phyloP scores from a whole-genome alignment of 2,888 invertebrate species.

The Venusia cambrica region DNA sequence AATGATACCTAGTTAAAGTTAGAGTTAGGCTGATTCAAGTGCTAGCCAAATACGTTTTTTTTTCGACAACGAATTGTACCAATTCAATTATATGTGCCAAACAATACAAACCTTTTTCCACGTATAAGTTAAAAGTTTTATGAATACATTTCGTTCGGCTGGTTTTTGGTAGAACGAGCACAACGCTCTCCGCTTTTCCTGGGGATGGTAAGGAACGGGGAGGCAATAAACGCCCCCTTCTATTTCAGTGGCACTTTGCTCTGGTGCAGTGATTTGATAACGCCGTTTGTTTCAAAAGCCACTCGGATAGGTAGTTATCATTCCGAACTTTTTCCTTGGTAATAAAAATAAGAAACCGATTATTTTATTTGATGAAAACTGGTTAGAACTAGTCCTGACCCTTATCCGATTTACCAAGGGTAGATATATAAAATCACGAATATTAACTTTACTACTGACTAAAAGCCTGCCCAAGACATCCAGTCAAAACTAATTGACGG shows the following conservation, averaged over 20 bases:
- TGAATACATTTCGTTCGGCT: too few species aligned
- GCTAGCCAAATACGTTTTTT: constrained; percentile 42
- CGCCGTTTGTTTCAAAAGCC: constrained; percentile 75
- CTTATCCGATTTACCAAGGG: too few species aligned
- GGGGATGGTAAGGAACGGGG: constrained; percentile 28
- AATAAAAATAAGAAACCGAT: constrained; percentile 37
- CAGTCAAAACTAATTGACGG: too few species aligned
- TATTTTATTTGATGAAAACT: constrained; percentile 42
- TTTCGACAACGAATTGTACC: too few species aligned
- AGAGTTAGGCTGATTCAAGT: constrained; percentile 47
- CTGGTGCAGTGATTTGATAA: constrained; percentile 79
- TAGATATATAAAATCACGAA: too few species aligned
- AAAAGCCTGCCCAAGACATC: too few species aligned
- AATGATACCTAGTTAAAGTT: constrained; percentile 57
- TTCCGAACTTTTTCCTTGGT: constrained; percentile 55
- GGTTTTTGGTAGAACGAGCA: constrained; percentile 21
- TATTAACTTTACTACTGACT: too few species aligned
- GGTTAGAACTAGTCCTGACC: too few species aligned
- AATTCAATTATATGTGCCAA: too few species aligned
- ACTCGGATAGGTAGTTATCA: constrained; percentile 59
- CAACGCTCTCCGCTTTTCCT: constrained; percentile 29
- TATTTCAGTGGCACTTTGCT: constrained; percentile 77
- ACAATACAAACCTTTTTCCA: too few species aligned
- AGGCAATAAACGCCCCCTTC: constrained; percentile 74
- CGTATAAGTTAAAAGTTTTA: too few species aligned